Evolutionary conservation across 2,888 invertebrate genomes (phyloP), one percentile per base, ranked within the genome.

Genomic region (Frankliniella intonsa): DNA sequence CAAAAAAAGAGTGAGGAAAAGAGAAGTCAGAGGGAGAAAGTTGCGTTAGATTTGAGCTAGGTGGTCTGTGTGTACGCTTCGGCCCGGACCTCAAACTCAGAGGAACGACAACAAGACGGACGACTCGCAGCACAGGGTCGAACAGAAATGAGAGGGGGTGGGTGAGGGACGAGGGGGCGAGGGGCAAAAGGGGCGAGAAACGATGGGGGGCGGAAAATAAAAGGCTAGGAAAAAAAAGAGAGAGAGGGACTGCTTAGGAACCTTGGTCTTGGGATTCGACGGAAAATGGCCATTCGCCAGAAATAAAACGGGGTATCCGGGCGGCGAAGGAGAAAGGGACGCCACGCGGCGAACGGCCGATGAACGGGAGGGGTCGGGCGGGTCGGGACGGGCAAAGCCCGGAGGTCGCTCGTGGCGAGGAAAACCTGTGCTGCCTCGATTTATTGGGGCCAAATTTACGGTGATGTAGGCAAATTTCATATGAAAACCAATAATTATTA

Each of bases 261-360:
- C 17, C 55, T 19, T 55, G 17, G 55, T 14, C 55, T 55, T 10
- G 17, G 14, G 55, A 19, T 19, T 76, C 69, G 22, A 19, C 55
- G 5, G 17, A 25, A 22, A 76, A 76, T 76, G 69, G 69, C 69
- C 8, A 12, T 76, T 76, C 69, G 69, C 69, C 69, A 76, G 69
- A 22, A 76, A 25, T 76, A 76, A 76, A 76, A 25, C 69, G 69
- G 69, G 25, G 69, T 62, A 76, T 76, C 69, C 69, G 25, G 69
- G 22, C 69, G 25, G 55, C n/a, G 12, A 69, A 25, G 69, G 10
- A 76, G 69, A 76, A 25, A 76, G 69, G 38, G 38, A 38, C 38
- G 38, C 38, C 38, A 38, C 38, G 38, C 38, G 38, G 38, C 38
- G 38, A 38, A 38, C 38, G 38, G 5, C 38, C 38, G 38, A 2